Percentiles rank a stretch among this genome's conserved stretches.
These are phyloP conservation scores for Propsilocerus akamusi DNA, from an alignment of 1,140 invertebrate species.

Conservation along the genomic window DNA sequence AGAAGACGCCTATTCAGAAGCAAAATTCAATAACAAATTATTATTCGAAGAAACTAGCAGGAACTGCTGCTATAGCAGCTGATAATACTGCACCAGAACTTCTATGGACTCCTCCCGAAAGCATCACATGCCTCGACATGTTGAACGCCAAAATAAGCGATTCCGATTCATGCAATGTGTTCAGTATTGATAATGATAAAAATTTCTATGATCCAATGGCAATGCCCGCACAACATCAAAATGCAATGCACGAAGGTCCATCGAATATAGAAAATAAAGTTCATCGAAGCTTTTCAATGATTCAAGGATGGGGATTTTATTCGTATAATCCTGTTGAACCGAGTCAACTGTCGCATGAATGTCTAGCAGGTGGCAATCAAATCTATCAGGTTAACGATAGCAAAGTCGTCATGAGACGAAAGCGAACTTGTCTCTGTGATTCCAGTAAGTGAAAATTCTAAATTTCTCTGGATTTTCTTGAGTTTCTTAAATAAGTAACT, in stretches of 20 bases:
- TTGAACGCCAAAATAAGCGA: background rate
- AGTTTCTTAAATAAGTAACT: slow-evolving; percentile 13
- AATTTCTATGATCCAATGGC: background rate
- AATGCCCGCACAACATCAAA: background rate
- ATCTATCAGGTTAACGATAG: background rate
- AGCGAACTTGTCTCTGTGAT: slow-evolving; percentile 21
- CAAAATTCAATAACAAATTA: slow-evolving; percentile 1
- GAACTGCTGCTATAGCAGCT: background rate
- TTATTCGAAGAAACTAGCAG: background rate
- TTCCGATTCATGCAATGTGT: background rate
- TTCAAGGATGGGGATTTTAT: slow-evolving; percentile 17
- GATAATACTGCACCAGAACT: background rate
- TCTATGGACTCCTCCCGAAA: background rate
- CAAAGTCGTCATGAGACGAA: slow-evolving; percentile 16
- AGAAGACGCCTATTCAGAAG: background rate
- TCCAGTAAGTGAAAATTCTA: slow-evolving; percentile 9
- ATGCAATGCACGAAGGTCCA: background rate
- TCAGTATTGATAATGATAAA: background rate
- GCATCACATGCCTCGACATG: background rate
- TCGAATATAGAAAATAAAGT: slow-evolving; percentile 11
- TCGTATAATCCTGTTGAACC: background rate
- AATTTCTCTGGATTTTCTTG: slow-evolving; percentile 29
- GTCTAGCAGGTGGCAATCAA: background rate
- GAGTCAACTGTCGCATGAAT: background rate
- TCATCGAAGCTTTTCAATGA: slow-evolving; percentile 24